These are phyloP conservation scores for Xylocampa areola DNA, from an alignment of 2,888 invertebrate genomes.

Conservation along the genomic window DNA sequence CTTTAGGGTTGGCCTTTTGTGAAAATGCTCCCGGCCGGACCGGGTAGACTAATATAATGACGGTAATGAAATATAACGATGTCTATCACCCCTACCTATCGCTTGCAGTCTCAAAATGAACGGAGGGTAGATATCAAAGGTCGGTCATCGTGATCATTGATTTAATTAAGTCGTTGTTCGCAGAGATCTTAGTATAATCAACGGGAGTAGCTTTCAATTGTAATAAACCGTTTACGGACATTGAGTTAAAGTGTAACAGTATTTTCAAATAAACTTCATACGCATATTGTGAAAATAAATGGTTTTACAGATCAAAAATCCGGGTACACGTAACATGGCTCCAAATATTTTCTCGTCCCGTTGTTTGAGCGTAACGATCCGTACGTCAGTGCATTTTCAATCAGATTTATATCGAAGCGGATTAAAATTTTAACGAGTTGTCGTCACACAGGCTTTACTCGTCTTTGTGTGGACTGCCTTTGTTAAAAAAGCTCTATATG, in stretches of 20 bases:
- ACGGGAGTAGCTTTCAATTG: conserved; percentile 11
- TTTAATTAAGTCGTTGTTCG: conserved; percentile 48
- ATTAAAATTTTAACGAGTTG: conserved; percentile 83
- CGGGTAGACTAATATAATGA: conserved; percentile 68
- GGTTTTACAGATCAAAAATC: conserved; percentile 47
- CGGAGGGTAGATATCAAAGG: conserved; percentile 41
- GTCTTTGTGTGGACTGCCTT: conserved; percentile 71
- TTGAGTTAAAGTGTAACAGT: conserved; percentile 21
- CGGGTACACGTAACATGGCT: conserved; percentile 49
- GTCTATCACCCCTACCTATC: conserved; percentile 62
- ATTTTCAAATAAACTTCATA: conserved; percentile 21
- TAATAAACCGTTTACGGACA: conserved; percentile 5
- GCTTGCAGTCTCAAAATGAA: conserved; percentile 54
- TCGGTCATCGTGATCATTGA: conserved; percentile 41
- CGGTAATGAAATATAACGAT: conserved; percentile 74
- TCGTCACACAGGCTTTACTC: conserved; percentile 70
- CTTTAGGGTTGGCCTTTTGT: conserved; percentile 67
- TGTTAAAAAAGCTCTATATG: conserved; percentile 68
- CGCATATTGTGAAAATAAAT: conserved; percentile 46
- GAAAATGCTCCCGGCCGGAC: conserved; percentile 61
- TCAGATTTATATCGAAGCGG: conserved; percentile 80
- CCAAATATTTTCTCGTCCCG: conserved; percentile 59
- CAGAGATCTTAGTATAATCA: conserved; percentile 52
- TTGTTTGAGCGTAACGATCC: conserved; percentile 73
- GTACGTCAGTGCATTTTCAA: conserved; percentile 76